These are phyloP conservation scores for Hirtodrosophila confusa DNA, from an alignment of 2,888 invertebrate species.

Conservation along the genomic window DNA sequence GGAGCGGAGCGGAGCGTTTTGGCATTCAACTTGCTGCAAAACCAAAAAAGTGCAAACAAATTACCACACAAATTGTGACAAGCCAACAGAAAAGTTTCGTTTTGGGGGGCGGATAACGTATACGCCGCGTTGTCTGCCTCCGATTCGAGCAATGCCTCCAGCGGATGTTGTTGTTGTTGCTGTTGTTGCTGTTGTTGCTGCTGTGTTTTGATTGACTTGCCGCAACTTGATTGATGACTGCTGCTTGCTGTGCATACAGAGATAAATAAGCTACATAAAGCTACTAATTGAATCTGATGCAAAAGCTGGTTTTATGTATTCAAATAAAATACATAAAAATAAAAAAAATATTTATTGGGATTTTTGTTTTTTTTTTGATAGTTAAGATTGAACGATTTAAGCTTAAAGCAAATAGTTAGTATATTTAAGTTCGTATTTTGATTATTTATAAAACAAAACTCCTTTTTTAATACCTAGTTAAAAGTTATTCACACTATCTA, in stretches of 20 bases:
- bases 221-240: constrained; percentile 39
- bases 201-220: constrained; percentile 29
- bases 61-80: constrained; percentile 64
- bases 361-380: too few species aligned
- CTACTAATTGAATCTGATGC: constrained; percentile 20
- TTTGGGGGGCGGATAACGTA: constrained; percentile 20
- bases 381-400: too few species aligned
- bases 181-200: neutral
- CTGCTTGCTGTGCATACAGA: neutral
- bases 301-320: too few species aligned
- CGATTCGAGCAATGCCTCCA: constrained; percentile 31
- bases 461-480: too few species aligned
- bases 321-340: too few species aligned
- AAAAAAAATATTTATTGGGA: too few species aligned
- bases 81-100: constrained; percentile 33
- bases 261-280: neutral
- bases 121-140: constrained; percentile 47
- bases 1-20: too few species aligned
- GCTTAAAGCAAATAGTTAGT: too few species aligned
- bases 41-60: constrained; percentile 51
- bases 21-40: constrained; percentile 8
- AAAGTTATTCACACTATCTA: too few species aligned
- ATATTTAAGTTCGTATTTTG: too few species aligned
- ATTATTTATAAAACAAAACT: too few species aligned
- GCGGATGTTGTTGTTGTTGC: constrained; percentile 18